Evolutionary conservation across 2,113 vertebrate species (phyloP).

Genomic region (Rhynchopsitta pachyrhyncha): DNA sequence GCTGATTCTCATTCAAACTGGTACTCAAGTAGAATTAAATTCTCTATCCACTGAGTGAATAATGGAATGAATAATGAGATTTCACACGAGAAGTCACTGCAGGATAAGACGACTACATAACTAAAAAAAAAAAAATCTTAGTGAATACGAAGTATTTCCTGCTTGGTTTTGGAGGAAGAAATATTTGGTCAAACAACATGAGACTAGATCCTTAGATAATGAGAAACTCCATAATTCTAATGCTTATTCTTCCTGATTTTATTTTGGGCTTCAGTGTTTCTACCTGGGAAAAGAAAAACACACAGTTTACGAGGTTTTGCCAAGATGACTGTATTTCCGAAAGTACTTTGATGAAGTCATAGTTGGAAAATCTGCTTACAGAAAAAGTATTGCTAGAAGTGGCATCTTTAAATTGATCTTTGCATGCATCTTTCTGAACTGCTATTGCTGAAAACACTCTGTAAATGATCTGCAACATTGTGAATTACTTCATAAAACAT

Average conservation of each 20-base stretch:
- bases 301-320: not conserved
- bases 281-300: not conserved
- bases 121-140: not conserved
- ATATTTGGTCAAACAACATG: not conserved
- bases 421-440: not conserved
- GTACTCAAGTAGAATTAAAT: constrained; percentile 37
- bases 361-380: not conserved
- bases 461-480: not conserved
- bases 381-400: not conserved
- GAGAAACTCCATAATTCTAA: not conserved
- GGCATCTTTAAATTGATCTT: not conserved
- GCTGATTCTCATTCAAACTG: constrained; percentile 5
- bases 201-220: not conserved
- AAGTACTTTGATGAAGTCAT: not conserved
- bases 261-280: not conserved
- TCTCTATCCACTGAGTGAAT: not conserved
- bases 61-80: constrained; percentile 24
- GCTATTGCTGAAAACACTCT: not conserved
- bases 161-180: not conserved
- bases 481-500: not conserved
- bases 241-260: not conserved
- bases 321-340: not conserved
- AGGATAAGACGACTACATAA: not conserved
- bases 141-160: not conserved
- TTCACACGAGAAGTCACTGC: not conserved